phyloP scores from a whole-genome alignment of 1,140 invertebrate species.

The Wasmannia auropunctata region DNA sequence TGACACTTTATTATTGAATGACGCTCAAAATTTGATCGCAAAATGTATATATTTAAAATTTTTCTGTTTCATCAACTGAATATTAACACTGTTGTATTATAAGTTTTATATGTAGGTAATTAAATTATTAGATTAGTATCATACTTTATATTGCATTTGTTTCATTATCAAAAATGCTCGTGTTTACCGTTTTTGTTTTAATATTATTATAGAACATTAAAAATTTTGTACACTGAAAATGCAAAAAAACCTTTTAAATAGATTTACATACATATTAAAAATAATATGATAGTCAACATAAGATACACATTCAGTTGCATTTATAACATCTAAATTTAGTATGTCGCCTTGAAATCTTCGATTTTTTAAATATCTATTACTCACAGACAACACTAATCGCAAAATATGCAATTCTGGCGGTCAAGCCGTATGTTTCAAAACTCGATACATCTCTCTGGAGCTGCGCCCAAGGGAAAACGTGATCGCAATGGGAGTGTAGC shows the following conservation, averaged over 20 bases:
- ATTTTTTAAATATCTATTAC: too few relatives aligned
- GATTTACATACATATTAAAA: too few relatives aligned
- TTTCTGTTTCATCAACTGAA: background rate
- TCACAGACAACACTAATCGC: background rate
- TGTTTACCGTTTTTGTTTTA: background rate
- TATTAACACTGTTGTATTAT: background rate
- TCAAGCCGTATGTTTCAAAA: background rate
- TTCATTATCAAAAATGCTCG: background rate
- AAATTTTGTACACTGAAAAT: too few relatives aligned
- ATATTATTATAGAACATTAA: background rate
- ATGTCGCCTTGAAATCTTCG: too few relatives aligned
- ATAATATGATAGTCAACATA: too few relatives aligned
- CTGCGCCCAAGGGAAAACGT: background rate
- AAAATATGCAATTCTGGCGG: background rate
- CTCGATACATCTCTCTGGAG: conserved; percentile 30
- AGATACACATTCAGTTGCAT: too few relatives aligned
- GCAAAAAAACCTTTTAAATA: background rate
- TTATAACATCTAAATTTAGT: too few relatives aligned
- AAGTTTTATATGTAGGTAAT: background rate
- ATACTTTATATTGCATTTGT: background rate
- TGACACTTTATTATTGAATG: background rate
- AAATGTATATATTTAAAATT: background rate
- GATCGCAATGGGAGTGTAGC: background rate
- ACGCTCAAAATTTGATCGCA: background rate
- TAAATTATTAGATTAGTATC: background rate